Evolutionary conservation across 2,797 vertebrate genomes (phyloP).

Genomic region (Helarctos malayanus): DNA sequence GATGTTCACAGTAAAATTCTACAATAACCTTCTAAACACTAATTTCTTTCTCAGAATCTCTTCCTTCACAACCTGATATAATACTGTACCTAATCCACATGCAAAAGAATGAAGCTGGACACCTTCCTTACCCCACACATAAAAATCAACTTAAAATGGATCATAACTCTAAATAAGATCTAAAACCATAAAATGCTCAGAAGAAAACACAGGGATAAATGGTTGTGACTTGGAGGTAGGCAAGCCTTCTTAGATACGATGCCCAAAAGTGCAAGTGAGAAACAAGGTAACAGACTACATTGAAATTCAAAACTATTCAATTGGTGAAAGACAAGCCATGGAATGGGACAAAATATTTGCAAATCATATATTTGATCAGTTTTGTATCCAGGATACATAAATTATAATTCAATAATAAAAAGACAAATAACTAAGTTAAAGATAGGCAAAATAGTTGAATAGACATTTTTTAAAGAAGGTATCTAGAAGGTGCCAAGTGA

Average conservation of each 20-base stretch:
- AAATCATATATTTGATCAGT: background rate
- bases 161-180: background rate
- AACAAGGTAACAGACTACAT: background rate
- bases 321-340: background rate
- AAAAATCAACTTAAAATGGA: background rate
- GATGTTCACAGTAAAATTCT: background rate
- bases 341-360: background rate
- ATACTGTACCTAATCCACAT: background rate
- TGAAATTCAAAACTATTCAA: background rate
- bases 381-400: background rate
- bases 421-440: background rate
- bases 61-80: background rate
- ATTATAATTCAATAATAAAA: background rate
- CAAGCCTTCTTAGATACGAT: background rate
- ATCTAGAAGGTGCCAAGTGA: background rate
- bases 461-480: background rate
- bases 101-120: background rate
- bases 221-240: background rate
- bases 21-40: background rate
- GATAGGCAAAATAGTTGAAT: background rate
- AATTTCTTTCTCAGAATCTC: background rate
- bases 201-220: background rate
- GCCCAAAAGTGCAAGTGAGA: background rate
- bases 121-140: background rate
- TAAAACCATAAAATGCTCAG: background rate